Conservation (phyloP, 2,888 invertebrate genomes). For the Corythucha ciliata region DNA sequence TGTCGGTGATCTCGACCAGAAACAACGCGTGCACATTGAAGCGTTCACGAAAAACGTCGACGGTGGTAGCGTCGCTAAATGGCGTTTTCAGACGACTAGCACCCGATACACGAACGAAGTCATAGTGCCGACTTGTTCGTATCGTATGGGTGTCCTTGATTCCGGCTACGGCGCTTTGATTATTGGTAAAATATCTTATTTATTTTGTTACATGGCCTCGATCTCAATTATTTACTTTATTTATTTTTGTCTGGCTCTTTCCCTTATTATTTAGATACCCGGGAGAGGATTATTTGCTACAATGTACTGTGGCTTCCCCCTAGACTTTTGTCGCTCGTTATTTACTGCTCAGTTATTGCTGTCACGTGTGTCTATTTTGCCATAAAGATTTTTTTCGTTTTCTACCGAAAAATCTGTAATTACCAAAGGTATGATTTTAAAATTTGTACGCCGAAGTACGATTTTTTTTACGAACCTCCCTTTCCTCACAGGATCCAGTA, state of each 20-base stretch:
- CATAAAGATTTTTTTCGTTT: no score
- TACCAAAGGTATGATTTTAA: no score
- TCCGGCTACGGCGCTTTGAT: conserved; percentile 72
- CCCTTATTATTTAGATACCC: conserved; percentile 54
- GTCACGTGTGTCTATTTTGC: no score
- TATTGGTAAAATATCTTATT: conserved; percentile 54
- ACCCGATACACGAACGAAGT: conserved; percentile 59
- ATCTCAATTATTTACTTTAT: no score
- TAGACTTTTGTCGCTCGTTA: conserved; percentile 54
- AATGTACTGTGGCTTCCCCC: conserved; percentile 70
- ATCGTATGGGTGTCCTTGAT: conserved; percentile 73
- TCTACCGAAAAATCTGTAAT: no score
- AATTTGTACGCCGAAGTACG: no score
- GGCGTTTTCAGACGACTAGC: conserved; percentile 32
- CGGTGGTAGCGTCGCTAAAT: conserved; percentile 20
- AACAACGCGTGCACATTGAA: conserved; percentile 34
- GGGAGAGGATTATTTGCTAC: conserved; percentile 51
- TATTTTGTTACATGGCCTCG: no score
- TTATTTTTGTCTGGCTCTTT: background rate
- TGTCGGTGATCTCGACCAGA: conserved; percentile 33
- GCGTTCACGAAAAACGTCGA: conserved; percentile 13
- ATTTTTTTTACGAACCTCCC: no score
- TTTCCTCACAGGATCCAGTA: no score
- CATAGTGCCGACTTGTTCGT: conserved; percentile 87
- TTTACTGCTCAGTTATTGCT: no score